Conservation (phyloP, 2,888 invertebrate species). For the Diadegma fenestrale region DNA sequence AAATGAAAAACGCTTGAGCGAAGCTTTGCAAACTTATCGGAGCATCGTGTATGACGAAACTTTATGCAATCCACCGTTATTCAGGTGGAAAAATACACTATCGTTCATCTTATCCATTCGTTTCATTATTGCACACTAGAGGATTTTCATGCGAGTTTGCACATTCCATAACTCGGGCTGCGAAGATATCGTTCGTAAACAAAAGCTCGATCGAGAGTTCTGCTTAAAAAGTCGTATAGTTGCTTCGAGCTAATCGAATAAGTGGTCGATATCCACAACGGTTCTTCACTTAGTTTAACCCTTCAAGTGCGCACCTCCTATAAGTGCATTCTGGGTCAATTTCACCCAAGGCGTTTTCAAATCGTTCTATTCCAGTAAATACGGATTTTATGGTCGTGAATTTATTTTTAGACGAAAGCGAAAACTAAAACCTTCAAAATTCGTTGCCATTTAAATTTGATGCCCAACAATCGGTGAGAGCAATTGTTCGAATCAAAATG, state of each 20-base stretch:
- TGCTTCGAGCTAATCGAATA: neutral
- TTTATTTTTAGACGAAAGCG: too few species aligned
- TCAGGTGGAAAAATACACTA: neutral
- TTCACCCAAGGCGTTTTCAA: too few species aligned
- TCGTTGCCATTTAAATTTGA: too few species aligned
- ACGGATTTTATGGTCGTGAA: too few species aligned
- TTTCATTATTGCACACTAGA: neutral
- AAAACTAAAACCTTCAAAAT: too few species aligned
- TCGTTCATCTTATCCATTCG: neutral
- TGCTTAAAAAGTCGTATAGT: neutral
- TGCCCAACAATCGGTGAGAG: too few species aligned
- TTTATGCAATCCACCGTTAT: constrained; percentile 21
- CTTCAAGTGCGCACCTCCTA: too few species aligned
- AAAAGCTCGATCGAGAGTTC: neutral
- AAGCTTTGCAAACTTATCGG: constrained; percentile 3
- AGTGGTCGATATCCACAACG: too few species aligned
- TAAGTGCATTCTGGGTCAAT: too few species aligned
- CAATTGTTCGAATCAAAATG: too few species aligned
- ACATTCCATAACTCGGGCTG: neutral
- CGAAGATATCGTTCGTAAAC: neutral
- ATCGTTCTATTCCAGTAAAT: too few species aligned
- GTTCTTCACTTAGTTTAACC: too few species aligned
- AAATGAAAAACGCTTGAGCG: neutral
- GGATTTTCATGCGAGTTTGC: neutral
- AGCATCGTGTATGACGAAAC: constrained; percentile 2